Percentiles rank a stretch among this genome's conserved stretches.
phyloP scores from a whole-genome alignment of 2,888 invertebrate species.

The Volucella zonaria region DNA sequence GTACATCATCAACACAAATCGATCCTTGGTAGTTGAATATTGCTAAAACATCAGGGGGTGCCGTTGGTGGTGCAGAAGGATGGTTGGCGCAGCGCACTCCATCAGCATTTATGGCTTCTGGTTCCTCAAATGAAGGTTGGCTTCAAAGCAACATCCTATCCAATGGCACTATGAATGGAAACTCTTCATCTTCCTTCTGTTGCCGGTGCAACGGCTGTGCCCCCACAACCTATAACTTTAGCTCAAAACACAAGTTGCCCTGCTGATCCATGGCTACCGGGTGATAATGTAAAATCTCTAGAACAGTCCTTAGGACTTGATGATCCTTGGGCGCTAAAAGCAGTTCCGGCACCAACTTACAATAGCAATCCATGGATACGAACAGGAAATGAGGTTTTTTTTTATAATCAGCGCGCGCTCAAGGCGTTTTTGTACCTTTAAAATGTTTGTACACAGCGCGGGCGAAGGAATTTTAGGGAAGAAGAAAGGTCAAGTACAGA shows the following conservation, averaged over 20 bases:
- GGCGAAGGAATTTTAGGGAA: no score
- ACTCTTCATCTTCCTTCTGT: constrained; percentile 75
- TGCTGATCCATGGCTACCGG: constrained; percentile 80
- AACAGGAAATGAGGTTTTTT: constrained; percentile 79
- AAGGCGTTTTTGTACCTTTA: not conserved
- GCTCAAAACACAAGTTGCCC: constrained; percentile 74
- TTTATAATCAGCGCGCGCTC: no score
- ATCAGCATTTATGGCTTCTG: no score
- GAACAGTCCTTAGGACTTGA: constrained; percentile 74
- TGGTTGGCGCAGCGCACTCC: no score
- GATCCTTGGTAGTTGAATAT: constrained; percentile 81
- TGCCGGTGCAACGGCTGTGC: constrained; percentile 72
- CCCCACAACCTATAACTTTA: constrained; percentile 73
- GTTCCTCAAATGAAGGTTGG: no score
- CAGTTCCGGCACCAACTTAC: constrained; percentile 78
- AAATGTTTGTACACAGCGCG: no score
- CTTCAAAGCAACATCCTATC: no score
- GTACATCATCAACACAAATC: constrained; percentile 80
- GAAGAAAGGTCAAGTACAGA: no score
- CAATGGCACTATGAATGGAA: no score
- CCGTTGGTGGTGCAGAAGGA: no score
- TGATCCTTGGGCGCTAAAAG: constrained; percentile 80
- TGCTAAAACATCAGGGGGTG: constrained; percentile 77
- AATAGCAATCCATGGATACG: constrained; percentile 86
- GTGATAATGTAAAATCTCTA: constrained; percentile 74